Evolutionary conservation across 2,113 vertebrate genomes (phyloP).

Genomic region (Heterotis niloticus): DNA sequence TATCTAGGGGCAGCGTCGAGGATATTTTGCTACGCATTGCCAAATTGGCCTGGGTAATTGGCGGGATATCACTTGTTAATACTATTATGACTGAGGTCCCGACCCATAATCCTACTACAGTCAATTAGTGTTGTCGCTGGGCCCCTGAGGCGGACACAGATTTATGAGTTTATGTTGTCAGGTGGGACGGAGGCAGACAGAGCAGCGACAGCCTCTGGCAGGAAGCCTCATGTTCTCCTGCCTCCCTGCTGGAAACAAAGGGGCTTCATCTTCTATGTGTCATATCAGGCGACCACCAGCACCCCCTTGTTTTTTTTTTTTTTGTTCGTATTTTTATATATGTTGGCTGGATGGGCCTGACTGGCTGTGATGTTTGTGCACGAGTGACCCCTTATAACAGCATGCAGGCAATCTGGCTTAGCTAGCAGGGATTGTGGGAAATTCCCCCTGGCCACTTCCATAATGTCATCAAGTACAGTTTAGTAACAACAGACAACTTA

Average conservation of each 20-base stretch:
- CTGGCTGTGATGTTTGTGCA: not conserved
- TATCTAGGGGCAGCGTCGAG: constrained; percentile 29
- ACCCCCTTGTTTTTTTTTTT: not conserved
- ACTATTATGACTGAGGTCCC: constrained; percentile 59
- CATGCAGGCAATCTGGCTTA: too few relatives aligned
- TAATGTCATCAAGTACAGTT: too few relatives aligned
- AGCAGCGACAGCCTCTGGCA: not conserved
- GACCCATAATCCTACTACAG: constrained; percentile 60
- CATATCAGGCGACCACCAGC: too few relatives aligned
- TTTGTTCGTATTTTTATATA: constrained; percentile 2
- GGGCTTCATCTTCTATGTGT: not conserved
- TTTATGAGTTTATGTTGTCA: constrained; percentile 48
- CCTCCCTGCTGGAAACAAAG: too few relatives aligned
- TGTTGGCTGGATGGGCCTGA: not conserved
- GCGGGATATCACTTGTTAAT: constrained; percentile 64
- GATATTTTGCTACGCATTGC: constrained; percentile 37
- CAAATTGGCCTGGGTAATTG: constrained; percentile 50
- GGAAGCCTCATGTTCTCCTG: not conserved
- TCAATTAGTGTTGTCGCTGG: constrained; percentile 60
- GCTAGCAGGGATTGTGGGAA: not conserved
- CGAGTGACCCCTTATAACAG: not conserved
- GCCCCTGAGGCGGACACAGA: constrained; percentile 60
- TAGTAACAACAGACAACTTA: too few relatives aligned
- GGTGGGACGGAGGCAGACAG: not conserved
- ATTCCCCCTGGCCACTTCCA: not conserved